Percentiles rank a stretch among this genome's conserved stretches.
Evolutionary conservation across 2,113 vertebrate genomes (phyloP).

Genomic region (Tringa solitaria): DNA sequence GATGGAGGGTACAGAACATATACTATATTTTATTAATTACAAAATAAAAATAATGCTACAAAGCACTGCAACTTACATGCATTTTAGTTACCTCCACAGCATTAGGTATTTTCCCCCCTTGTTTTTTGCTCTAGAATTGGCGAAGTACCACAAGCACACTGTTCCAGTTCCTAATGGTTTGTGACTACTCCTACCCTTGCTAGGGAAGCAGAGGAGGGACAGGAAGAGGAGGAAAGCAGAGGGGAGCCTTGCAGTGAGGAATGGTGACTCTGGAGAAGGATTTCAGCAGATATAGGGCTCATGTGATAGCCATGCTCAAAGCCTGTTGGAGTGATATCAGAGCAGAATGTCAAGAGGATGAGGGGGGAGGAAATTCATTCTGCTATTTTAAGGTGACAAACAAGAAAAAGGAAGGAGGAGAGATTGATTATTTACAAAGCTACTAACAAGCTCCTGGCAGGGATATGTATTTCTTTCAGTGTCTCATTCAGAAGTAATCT

Average conservation of each 20-base stretch:
- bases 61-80: background rate
- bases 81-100: slow-evolving; percentile 15
- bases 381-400: slow-evolving; percentile 73
- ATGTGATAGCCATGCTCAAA: slow-evolving; percentile 88
- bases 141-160: slow-evolving; percentile 1
- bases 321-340: slow-evolving; percentile 84
- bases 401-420: slow-evolving; percentile 65
- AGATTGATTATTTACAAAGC: slow-evolving; percentile 55
- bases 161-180: slow-evolving; percentile 38
- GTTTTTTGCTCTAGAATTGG: slow-evolving; percentile 1
- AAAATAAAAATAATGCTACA: background rate
- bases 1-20: background rate
- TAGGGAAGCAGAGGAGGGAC: slow-evolving; percentile 84
- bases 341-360: slow-evolving; percentile 79
- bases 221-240: slow-evolving; percentile 81
- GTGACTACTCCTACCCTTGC: slow-evolving; percentile 84
- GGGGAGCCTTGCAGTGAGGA: slow-evolving; percentile 74
- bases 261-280: slow-evolving; percentile 84
- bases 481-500: background rate
- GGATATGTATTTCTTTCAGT: background rate
- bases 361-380: slow-evolving; percentile 80
- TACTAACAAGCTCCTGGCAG: slow-evolving; percentile 5
- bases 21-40: background rate
- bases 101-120: background rate
- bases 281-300: slow-evolving; percentile 80